A percentile compares a stretch with the other conserved stretches of the same genome.
Conservation (phyloP, 2,113 vertebrate species). For the Heterotis niloticus region DNA sequence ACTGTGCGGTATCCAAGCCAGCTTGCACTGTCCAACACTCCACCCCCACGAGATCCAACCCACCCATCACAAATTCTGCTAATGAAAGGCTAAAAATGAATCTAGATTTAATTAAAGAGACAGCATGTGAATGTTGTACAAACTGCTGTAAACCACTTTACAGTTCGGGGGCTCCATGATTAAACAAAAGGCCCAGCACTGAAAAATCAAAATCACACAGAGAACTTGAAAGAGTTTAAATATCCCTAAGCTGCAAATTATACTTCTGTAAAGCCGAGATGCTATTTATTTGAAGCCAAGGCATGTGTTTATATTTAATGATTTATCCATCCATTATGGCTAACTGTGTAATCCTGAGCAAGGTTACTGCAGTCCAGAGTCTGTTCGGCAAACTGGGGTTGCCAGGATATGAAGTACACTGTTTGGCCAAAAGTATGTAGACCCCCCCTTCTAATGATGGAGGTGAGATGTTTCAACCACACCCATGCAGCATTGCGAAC, state of each 20-base stretch:
- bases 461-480: too few species aligned
- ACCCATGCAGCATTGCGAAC: too few species aligned
- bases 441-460: too few species aligned
- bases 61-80: background rate
- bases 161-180: background rate
- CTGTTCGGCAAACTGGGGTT: too few species aligned
- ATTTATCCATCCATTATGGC: too few species aligned
- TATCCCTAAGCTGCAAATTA: background rate
- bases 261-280: background rate
- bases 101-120: conserved; percentile 17
- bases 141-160: conserved; percentile 1
- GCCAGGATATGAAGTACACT: too few species aligned
- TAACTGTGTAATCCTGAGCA: too few species aligned
- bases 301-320: too few species aligned
- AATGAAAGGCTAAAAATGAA: background rate
- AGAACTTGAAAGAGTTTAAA: background rate
- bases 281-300: background rate
- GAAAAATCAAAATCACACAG: background rate
- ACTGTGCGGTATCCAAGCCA: conserved; percentile 4
- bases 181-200: background rate
- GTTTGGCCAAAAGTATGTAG: too few species aligned
- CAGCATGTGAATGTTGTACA: conserved; percentile 11
- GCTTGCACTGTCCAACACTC: background rate
- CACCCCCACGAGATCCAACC: background rate
- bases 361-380: too few species aligned